These are phyloP conservation scores for Tenualosa ilisha DNA, from an alignment of 2,797 vertebrate species.

Conservation along the genomic window DNA sequence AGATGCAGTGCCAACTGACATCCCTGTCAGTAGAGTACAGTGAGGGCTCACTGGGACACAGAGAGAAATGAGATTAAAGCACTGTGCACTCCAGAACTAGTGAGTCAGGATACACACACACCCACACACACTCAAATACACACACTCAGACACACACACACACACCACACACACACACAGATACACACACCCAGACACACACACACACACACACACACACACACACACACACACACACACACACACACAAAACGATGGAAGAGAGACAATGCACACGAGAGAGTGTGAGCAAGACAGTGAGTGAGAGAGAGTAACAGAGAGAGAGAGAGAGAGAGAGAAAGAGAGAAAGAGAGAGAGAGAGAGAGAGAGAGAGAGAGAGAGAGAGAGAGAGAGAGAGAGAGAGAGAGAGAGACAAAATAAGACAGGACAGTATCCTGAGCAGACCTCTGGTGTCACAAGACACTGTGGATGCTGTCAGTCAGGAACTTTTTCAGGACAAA, in stretches of 20 bases:
- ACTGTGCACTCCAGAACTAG: not conserved
- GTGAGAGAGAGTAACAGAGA: too few species aligned
- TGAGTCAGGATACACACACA: not conserved
- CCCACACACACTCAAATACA: not conserved
- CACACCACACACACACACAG: too few species aligned
- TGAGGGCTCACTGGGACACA: not conserved
- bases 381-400: not conserved
- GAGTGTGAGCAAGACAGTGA: too few species aligned
- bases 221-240: too few species aligned
- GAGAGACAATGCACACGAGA: too few species aligned
- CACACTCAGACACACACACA: too few species aligned
- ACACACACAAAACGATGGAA: too few species aligned
- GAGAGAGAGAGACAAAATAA: not conserved
- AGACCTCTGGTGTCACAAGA: not conserved
- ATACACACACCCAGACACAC: too few species aligned
- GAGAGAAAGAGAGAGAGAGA: not conserved
- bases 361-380: not conserved
- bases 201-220: too few species aligned
- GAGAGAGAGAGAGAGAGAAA: not conserved
- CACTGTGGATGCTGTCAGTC: not conserved
- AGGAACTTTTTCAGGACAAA: not conserved
- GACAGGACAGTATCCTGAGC: not conserved
- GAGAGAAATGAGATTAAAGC: not conserved
- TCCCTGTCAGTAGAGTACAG: not conserved
- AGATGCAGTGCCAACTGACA: not conserved